Evolutionary conservation across 2,888 invertebrate genomes (phyloP).

Genomic region (Conchocele bisecta): DNA sequence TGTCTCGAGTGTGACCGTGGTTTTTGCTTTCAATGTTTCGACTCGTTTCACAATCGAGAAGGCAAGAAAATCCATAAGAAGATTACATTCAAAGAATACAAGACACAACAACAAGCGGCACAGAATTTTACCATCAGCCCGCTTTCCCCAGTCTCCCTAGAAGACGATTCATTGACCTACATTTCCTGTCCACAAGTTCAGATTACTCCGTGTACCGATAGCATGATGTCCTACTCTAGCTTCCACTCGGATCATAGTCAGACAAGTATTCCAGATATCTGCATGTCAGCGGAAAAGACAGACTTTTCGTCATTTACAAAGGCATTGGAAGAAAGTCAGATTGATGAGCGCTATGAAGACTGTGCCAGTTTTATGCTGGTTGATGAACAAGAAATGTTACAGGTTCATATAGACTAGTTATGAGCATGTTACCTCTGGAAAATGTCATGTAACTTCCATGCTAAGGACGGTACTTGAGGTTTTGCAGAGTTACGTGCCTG

Average conservation of each 20-base stretch:
- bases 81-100: slow-evolving; percentile 63
- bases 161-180: slow-evolving; percentile 75
- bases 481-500: no score
- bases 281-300: slow-evolving; percentile 51
- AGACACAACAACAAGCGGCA: slow-evolving; percentile 52
- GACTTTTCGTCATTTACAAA: slow-evolving; percentile 54
- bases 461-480: no score
- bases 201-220: slow-evolving; percentile 45
- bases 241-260: slow-evolving; percentile 69
- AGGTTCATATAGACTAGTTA: no score
- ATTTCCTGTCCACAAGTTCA: slow-evolving; percentile 74
- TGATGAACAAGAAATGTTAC: slow-evolving; percentile 79
- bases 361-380: slow-evolving; percentile 79
- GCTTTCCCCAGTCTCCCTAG: slow-evolving; percentile 65
- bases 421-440: no score
- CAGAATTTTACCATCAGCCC: slow-evolving; percentile 66
- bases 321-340: slow-evolving; percentile 61
- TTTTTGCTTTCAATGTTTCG: slow-evolving; percentile 80
- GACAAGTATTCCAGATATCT: slow-evolving; percentile 70
- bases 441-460: no score
- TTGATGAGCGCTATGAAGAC: slow-evolving; percentile 60
- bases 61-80: slow-evolving; percentile 60
- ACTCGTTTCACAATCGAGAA: slow-evolving; percentile 67
- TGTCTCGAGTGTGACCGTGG: slow-evolving; percentile 79
- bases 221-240: slow-evolving; percentile 65